Conservation (phyloP, 2,113 vertebrate species). For the Dicrurus megarhynchus region DNA sequence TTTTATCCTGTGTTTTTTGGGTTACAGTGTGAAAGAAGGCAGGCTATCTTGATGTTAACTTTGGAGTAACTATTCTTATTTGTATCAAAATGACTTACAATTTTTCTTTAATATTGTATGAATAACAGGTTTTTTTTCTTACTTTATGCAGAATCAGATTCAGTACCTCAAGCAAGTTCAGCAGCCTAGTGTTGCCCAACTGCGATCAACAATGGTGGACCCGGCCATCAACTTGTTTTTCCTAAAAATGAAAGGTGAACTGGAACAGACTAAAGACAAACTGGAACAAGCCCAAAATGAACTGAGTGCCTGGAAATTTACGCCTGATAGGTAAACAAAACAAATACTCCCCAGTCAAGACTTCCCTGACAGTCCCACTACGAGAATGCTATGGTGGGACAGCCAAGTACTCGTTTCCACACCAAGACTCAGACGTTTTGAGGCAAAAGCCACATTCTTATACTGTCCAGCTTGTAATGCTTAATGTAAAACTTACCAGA, state of each 20-base stretch:
- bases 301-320: conserved; percentile 99
- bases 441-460: conserved; percentile 89
- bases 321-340: conserved; percentile 99
- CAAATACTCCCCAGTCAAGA: conserved; percentile 98
- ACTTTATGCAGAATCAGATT: conserved; percentile 92
- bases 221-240: conserved; percentile 99
- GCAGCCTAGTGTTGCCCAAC: conserved; percentile 96
- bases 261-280: conserved; percentile 99
- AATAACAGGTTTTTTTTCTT: conserved; percentile 54
- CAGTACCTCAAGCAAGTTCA: conserved; percentile 99
- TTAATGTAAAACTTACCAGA: conserved; percentile 96
- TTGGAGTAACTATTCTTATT: not conserved
- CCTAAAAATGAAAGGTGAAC: conserved; percentile 99
- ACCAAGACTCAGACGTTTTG: conserved; percentile 97
- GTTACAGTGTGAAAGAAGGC: not conserved
- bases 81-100: rapidly evolving
- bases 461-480: conserved; percentile 93
- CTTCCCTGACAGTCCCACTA: conserved; percentile 98
- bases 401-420: conserved; percentile 95
- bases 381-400: conserved; percentile 97
- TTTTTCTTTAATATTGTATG: not conserved
- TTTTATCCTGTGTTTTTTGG: not conserved
- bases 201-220: conserved; percentile 98
- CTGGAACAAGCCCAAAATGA: conserved; percentile 99
- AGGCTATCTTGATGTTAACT: not conserved